Evolutionary conservation across 2,113 vertebrate species (phyloP).

Genomic region (Agapornis roseicollis): DNA sequence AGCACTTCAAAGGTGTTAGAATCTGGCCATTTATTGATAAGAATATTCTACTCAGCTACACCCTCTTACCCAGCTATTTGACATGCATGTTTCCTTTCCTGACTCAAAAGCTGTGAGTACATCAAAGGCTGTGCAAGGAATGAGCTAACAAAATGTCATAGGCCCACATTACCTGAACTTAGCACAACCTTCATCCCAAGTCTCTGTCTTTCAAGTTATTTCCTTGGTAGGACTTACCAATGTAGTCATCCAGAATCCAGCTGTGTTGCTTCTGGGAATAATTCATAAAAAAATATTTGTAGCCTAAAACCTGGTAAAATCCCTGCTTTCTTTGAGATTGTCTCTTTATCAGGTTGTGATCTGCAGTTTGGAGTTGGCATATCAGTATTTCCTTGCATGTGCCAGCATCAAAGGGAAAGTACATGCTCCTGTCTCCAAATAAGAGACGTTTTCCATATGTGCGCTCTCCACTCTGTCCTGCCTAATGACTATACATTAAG

Average conservation of each 20-base stretch:
- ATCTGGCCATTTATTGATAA: not conserved
- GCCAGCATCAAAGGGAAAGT: not conserved
- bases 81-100: not conserved
- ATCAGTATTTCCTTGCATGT: not conserved
- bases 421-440: not conserved
- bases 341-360: not conserved
- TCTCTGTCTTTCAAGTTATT: not conserved
- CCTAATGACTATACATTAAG: slow-evolving; percentile 25
- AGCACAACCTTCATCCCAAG: not conserved
- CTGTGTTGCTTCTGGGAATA: not conserved
- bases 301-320: not conserved
- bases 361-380: not conserved
- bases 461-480: not conserved
- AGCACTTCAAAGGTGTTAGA: not conserved
- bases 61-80: not conserved
- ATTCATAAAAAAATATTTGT: not conserved
- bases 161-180: not conserved
- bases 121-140: not conserved
- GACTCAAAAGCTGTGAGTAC: not conserved
- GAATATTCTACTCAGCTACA: not conserved
- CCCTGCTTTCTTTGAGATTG: not conserved
- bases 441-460: not conserved
- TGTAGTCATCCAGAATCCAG: not conserved
- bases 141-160: not conserved
- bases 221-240: not conserved